A percentile compares a stretch with the other conserved stretches of the same genome.
phyloP scores from a whole-genome alignment of 92 coral and sea anemone species.

The Porites divaricata region DNA sequence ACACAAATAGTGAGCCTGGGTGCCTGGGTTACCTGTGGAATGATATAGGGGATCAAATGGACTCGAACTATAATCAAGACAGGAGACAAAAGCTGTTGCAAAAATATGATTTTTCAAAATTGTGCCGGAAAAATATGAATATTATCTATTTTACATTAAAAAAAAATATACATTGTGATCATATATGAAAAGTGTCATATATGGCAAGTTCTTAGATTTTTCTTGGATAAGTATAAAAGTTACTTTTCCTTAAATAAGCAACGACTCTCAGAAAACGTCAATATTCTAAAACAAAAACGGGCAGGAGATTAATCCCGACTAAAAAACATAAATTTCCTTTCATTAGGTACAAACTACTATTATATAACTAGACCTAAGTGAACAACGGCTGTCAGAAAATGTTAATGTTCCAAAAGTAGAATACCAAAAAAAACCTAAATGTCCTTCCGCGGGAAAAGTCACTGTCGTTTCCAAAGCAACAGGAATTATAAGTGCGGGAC shows the following conservation, averaged over 20 bases:
- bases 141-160: too few species aligned
- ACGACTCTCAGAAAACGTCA: neutral
- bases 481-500: neutral
- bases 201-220: neutral
- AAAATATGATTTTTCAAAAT: too few species aligned
- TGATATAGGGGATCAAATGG: too few species aligned
- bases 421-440: neutral
- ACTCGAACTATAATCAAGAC: too few species aligned
- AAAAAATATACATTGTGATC: too few species aligned
- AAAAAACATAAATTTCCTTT: conserved; percentile 7
- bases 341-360: neutral
- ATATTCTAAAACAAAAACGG: neutral
- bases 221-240: neutral
- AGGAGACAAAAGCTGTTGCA: too few species aligned
- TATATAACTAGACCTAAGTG: too few species aligned
- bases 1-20: too few species aligned
- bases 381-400: neutral
- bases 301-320: neutral
- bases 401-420: neutral
- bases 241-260: neutral
- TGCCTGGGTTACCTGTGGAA: too few species aligned
- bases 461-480: neutral
- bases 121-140: too few species aligned
- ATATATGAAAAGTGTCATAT: too few species aligned
- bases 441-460: conserved; percentile 2